A percentile compares a stretch with the other conserved stretches of the same genome.
Conservation (phyloP, 2,113 vertebrate species). For the Isichthys henryi region DNA sequence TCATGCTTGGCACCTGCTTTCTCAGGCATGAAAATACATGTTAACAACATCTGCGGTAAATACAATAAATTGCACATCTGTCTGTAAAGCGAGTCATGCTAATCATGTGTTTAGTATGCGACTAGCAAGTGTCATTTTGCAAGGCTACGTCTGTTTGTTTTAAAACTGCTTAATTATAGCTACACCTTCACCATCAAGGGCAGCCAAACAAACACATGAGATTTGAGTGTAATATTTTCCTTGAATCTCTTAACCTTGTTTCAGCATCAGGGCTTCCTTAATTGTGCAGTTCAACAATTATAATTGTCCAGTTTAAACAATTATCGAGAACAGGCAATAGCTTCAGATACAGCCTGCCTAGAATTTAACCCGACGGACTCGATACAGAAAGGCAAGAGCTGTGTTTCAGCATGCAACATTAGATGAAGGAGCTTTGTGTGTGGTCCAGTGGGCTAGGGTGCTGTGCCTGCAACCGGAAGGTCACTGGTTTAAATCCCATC, state of each 20-base stretch:
- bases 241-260: neutral
- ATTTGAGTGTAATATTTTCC: constrained; percentile 12
- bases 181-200: constrained; percentile 6
- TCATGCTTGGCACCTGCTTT: neutral
- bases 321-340: neutral
- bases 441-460: neutral
- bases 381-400: neutral
- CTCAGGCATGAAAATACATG: constrained; percentile 9
- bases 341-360: neutral
- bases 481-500: neutral
- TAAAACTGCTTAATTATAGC: constrained; percentile 29
- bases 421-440: neutral
- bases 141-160: constrained; percentile 26
- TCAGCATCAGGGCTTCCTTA: neutral
- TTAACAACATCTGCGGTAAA: constrained; percentile 6
- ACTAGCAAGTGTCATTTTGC: neutral
- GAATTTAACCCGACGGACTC: neutral
- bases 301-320: neutral
- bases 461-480: neutral
- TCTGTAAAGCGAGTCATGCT: neutral
- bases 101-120: neutral
- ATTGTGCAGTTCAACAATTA: neutral
- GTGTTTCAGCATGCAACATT: neutral
- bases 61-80: constrained; percentile 12
- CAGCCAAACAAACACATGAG: neutral